These are phyloP conservation scores for Phaethon lepturus DNA, from an alignment of 2,113 vertebrate species.

Conservation along the genomic window DNA sequence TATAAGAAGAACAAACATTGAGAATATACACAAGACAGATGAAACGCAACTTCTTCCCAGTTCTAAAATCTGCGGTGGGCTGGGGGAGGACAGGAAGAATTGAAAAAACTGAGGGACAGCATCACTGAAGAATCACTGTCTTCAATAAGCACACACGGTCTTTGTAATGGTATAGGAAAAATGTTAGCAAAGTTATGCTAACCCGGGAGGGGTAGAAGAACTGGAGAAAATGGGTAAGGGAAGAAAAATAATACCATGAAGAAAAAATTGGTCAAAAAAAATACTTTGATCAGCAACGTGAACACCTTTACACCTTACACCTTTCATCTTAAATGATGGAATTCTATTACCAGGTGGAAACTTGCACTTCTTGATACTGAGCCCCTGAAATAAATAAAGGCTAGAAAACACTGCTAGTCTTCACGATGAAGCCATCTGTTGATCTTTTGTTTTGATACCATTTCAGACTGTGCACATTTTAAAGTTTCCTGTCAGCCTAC, in stretches of 20 bases:
- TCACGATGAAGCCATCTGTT: not conserved
- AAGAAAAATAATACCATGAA: not conserved
- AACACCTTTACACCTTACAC: not conserved
- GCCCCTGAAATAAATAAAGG: not conserved
- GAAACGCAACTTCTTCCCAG: not conserved
- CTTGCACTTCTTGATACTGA: not conserved
- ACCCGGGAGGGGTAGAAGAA: not conserved
- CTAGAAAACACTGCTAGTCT: not conserved
- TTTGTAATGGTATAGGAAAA: not conserved
- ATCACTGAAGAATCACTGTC: not conserved
- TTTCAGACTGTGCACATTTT: not conserved
- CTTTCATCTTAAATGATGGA: conserved; percentile 13
- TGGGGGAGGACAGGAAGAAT: not conserved
- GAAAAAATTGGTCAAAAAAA: not conserved
- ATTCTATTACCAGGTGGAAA: conserved; percentile 20
- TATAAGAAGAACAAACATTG: not conserved
- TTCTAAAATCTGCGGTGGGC: not conserved
- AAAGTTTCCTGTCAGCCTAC: not conserved
- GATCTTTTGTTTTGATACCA: not conserved
- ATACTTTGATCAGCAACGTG: not conserved
- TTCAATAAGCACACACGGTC: not conserved
- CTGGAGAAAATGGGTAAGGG: not conserved
- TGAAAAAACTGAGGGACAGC: not conserved
- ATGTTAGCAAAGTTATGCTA: not conserved
- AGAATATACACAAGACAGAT: not conserved